Percentiles rank a stretch among this genome's conserved stretches.
These are phyloP conservation scores for Capricornis sumatraensis DNA, from an alignment of 2,113 vertebrate genomes.

Conservation along the genomic window DNA sequence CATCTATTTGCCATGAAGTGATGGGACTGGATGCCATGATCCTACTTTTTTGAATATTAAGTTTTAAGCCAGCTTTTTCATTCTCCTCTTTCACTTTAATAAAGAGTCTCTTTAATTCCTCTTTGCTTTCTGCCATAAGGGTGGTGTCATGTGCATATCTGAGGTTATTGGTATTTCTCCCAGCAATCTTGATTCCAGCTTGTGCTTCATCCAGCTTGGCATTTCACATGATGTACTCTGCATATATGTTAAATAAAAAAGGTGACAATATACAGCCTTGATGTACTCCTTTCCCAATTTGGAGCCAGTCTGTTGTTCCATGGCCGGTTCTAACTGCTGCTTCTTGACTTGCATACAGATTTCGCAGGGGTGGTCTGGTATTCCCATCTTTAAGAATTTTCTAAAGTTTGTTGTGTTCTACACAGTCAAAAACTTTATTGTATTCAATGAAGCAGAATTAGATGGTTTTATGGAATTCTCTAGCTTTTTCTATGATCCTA, in stretches of 20 bases:
- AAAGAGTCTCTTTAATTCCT: neutral
- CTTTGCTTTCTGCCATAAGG: neutral
- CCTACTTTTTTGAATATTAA: neutral
- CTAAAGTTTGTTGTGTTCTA: neutral
- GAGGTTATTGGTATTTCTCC: neutral
- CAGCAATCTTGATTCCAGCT: neutral
- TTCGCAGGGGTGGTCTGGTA: neutral
- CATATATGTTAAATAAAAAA: neutral
- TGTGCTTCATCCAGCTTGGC: neutral
- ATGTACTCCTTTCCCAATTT: neutral
- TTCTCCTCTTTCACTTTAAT: neutral
- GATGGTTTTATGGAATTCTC: neutral
- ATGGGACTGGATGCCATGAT: neutral
- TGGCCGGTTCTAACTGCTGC: neutral
- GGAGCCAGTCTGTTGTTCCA: neutral
- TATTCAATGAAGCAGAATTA: neutral
- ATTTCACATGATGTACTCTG: neutral
- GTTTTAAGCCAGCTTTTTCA: neutral
- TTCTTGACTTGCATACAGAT: neutral
- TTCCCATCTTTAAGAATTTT: neutral
- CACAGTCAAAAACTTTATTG: neutral
- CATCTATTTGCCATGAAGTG: neutral
- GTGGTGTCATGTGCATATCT: neutral
- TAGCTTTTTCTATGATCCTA: neutral
- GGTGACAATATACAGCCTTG: neutral